phyloP scores from a whole-genome alignment of 2,797 vertebrate species.

The Syngnathus rostellatus region DNA sequence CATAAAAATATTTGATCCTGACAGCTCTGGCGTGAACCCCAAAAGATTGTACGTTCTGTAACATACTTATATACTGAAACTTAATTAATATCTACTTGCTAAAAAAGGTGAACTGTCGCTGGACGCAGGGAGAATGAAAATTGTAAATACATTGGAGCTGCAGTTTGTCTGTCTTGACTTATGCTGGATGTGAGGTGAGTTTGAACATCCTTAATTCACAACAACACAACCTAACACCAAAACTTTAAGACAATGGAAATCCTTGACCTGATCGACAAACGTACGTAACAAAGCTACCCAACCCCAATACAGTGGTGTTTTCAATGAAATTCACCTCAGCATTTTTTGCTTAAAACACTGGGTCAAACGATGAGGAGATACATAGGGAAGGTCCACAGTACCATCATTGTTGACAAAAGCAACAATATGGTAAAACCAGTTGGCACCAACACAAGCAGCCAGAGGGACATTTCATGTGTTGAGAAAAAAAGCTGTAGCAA shows the following conservation, averaged over 20 bases:
- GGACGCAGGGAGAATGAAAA: background rate
- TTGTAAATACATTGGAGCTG: background rate
- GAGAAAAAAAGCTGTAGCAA: conserved; percentile 11
- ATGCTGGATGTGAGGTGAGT: background rate
- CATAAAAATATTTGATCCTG: too few species aligned
- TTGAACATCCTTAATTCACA: background rate
- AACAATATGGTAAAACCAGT: conserved; percentile 25
- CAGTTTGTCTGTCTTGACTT: background rate
- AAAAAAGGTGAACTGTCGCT: background rate
- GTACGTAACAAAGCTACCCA: background rate
- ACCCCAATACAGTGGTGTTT: background rate
- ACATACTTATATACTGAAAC: background rate
- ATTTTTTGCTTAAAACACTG: background rate
- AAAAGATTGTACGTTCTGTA: background rate
- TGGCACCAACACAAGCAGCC: conserved; percentile 33
- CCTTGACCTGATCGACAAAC: background rate
- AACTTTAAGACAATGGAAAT: background rate
- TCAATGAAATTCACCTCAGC: background rate
- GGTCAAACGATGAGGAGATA: background rate
- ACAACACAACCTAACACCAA: background rate
- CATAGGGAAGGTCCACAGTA: background rate
- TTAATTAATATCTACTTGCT: background rate
- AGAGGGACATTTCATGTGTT: conserved; percentile 18
- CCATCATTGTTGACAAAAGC: conserved; percentile 3
- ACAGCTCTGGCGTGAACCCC: background rate